These are phyloP conservation scores for Simalia tracyae DNA, from an alignment of 2,797 vertebrate genomes.

Conservation along the genomic window DNA sequence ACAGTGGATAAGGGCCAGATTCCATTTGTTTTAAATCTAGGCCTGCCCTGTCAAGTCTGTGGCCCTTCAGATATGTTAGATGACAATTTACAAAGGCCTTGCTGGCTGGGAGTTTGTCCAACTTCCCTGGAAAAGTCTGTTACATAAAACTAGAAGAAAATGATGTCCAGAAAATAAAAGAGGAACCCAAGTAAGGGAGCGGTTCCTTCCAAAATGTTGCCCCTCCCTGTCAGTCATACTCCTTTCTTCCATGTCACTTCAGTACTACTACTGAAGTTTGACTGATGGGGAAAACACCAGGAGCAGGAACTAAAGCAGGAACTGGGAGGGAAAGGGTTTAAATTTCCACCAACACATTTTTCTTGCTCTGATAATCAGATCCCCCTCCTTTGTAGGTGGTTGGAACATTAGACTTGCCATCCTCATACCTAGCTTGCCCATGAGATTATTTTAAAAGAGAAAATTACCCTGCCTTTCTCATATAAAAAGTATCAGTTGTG, in stretches of 20 bases:
- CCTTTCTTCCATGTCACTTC: background rate
- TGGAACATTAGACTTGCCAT: background rate
- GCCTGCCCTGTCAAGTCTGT: background rate
- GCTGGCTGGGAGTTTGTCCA: background rate
- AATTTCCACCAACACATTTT: background rate
- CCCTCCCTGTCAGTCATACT: too few relatives aligned
- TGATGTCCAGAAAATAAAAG: background rate
- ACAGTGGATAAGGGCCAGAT: slow-evolving; percentile 18
- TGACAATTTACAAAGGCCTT: background rate
- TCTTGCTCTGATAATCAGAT: background rate
- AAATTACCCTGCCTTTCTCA: background rate
- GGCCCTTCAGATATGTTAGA: background rate
- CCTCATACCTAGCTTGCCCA: background rate
- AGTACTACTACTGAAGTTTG: too few relatives aligned
- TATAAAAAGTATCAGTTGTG: background rate
- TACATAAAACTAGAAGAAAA: background rate
- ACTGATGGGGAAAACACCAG: background rate
- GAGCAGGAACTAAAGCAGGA: background rate
- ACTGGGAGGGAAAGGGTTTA: background rate
- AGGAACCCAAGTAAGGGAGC: background rate
- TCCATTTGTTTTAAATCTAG: background rate
- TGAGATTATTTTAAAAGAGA: background rate
- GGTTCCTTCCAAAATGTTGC: too few relatives aligned
- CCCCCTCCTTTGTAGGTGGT: background rate
- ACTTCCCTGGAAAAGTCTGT: background rate